These are phyloP conservation scores for Acronicta alni DNA, from an alignment of 2,888 invertebrate species.

Conservation along the genomic window DNA sequence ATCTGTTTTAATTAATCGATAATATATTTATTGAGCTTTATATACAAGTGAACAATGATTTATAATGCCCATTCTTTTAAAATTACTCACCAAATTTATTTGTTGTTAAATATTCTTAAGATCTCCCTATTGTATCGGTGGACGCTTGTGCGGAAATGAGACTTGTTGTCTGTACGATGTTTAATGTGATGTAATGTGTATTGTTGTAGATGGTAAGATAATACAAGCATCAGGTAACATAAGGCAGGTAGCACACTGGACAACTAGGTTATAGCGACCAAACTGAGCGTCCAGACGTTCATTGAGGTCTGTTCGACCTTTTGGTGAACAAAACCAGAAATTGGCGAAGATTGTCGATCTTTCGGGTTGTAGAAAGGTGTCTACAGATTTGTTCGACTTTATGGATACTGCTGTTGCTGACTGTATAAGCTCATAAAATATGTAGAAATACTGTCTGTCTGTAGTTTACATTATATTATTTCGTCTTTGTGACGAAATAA, in stretches of 20 bases:
- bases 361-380: neutral
- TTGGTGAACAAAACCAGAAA: neutral
- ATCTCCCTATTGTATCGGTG: conserved; percentile 14
- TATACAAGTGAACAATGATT: neutral
- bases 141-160: conserved; percentile 38
- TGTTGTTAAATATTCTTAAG: neutral
- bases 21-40: neutral
- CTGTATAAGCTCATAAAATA: too few relatives aligned
- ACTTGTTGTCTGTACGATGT: conserved; percentile 57
- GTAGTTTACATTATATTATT: neutral
- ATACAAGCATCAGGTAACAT: conserved; percentile 49
- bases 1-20: neutral
- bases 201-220: conserved; percentile 61
- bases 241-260: conserved; percentile 23
- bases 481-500: neutral
- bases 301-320: neutral
- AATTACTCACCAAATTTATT: neutral
- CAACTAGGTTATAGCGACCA: neutral
- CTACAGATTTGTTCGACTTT: neutral
- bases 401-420: neutral
- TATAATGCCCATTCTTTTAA: neutral
- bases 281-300: neutral
- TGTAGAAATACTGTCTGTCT: neutral
- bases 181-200: conserved; percentile 57
- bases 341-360: too few relatives aligned